Percentiles rank a stretch among this genome's conserved stretches.
These are phyloP conservation scores for Tetragonula carbonaria DNA, from an alignment of 2,888 invertebrate genomes.

Conservation along the genomic window DNA sequence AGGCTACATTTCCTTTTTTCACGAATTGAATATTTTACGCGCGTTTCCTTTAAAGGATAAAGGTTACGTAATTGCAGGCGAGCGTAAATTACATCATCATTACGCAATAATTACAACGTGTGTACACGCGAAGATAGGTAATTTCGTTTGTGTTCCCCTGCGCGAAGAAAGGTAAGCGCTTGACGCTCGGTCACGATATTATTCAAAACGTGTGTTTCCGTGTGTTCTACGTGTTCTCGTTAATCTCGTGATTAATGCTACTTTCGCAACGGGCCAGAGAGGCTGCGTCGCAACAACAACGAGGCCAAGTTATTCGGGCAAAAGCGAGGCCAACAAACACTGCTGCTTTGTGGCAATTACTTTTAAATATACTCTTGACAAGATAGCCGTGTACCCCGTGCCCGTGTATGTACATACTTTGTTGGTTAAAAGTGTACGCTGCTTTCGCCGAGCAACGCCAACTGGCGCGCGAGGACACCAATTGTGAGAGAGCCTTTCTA, in stretches of 20 bases:
- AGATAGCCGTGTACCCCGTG: slow-evolving; percentile 27
- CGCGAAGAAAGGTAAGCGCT: slow-evolving; percentile 15
- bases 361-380: slow-evolving; percentile 57
- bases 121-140: not conserved
- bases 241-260: slow-evolving; percentile 60
- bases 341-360: slow-evolving; percentile 63
- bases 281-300: slow-evolving; percentile 44
- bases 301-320: slow-evolving; percentile 47
- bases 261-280: slow-evolving; percentile 25
- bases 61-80: not conserved
- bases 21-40: not conserved
- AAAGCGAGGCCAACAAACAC: slow-evolving; percentile 51
- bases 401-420: slow-evolving; percentile 15
- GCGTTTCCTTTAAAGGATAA: too few relatives aligned
- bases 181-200: slow-evolving; percentile 28
- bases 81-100: not conserved
- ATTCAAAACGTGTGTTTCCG: slow-evolving; percentile 49
- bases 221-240: slow-evolving; percentile 50
- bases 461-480: slow-evolving; percentile 60
- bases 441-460: slow-evolving; percentile 40
- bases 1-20: not conserved
- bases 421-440: slow-evolving; percentile 59
- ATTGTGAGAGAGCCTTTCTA: slow-evolving; percentile 66
- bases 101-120: not conserved
- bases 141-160: slow-evolving; percentile 9